phyloP scores from a whole-genome alignment of 1,140 invertebrate species.

The Saccostrea cuccullata region DNA sequence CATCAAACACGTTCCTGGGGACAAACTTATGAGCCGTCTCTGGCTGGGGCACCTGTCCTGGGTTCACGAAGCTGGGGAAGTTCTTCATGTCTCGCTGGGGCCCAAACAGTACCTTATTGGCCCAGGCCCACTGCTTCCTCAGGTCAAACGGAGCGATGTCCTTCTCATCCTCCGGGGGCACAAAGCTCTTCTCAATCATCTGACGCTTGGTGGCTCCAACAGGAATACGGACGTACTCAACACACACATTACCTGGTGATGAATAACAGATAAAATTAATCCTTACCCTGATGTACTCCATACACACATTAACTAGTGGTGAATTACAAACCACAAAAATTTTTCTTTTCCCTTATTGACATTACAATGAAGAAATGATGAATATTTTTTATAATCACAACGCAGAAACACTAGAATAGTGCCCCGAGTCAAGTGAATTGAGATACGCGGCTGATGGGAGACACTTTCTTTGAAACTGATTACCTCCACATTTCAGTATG shows the following conservation, averaged over 20 bases:
- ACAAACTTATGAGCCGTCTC: constrained; percentile 6
- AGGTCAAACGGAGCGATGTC: constrained; percentile 22
- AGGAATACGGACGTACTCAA: constrained; percentile 2
- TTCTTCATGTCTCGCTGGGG: constrained; percentile 17
- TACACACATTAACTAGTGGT: background rate
- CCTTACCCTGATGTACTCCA: background rate
- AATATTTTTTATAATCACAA: too few relatives aligned
- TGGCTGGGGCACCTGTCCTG: background rate
- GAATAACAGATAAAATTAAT: background rate
- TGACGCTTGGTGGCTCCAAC: background rate
- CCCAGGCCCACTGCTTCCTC: constrained; percentile 40
- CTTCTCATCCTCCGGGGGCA: background rate
- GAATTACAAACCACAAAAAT: background rate
- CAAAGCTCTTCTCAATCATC: constrained; percentile 9
- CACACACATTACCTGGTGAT: background rate
- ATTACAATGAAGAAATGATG: too few relatives aligned
- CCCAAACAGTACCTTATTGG: constrained; percentile 26
- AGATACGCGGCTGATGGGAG: too few relatives aligned
- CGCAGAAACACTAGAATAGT: too few relatives aligned
- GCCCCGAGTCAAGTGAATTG: too few relatives aligned
- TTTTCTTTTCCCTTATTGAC: background rate
- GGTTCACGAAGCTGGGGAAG: background rate
- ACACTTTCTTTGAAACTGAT: too few relatives aligned
- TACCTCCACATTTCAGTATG: too few relatives aligned
- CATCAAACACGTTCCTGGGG: background rate